Conservation (phyloP, 92 coral and sea anemone species). For the Bergia sp. region DNA sequence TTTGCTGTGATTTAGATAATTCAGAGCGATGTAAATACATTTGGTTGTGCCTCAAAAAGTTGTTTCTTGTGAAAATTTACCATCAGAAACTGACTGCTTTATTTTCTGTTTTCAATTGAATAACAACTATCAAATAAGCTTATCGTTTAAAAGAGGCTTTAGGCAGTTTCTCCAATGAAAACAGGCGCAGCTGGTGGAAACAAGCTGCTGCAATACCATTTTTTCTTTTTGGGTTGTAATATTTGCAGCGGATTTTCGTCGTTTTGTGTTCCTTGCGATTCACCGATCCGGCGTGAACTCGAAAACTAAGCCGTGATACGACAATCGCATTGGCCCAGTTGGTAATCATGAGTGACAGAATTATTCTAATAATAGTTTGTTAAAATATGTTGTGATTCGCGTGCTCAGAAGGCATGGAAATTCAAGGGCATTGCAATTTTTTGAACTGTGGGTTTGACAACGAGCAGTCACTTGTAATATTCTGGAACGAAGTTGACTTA, state of each 20-base stretch:
- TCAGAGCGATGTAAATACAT: slow-evolving; percentile 1
- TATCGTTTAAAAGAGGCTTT: neutral
- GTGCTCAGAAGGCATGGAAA: neutral
- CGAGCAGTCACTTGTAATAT: neutral
- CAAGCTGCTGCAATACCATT: neutral
- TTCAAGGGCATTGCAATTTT: neutral
- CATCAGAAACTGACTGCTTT: neutral
- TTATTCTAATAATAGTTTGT: neutral
- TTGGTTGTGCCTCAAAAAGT: neutral
- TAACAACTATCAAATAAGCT: neutral
- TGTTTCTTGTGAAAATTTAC: neutral
- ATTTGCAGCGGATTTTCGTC: neutral
- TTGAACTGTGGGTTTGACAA: neutral
- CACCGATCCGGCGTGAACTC: neutral
- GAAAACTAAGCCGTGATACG: neutral
- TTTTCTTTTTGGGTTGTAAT: too few relatives aligned
- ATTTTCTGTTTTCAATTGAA: neutral
- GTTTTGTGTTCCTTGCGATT: slow-evolving; percentile 12
- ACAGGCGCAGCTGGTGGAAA: neutral
- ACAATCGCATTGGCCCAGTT: slow-evolving; percentile 1
- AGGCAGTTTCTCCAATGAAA: neutral
- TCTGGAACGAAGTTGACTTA: slow-evolving; percentile 6
- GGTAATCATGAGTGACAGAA: neutral
- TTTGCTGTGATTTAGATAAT: neutral
- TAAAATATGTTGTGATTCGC: neutral